Base-by-base conservation (phyloP, 2,113 vertebrate species). In the Petrocephalus zakoni region DNA sequence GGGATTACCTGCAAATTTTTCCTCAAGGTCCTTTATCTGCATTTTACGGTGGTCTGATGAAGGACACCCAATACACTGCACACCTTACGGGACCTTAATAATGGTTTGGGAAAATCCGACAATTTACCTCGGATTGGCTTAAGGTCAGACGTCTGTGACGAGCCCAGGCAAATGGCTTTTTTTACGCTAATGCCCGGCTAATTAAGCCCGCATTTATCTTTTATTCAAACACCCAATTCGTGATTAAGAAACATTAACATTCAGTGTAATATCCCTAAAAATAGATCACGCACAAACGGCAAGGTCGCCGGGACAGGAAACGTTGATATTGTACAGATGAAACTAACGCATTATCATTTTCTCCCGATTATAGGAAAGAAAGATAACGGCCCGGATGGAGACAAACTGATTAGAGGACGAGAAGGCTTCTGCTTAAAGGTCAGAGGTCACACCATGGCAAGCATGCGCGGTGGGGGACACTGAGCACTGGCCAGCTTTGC, bases 211-310 rank as follows among this genome's bases (percentile, higher is more conserved):
- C 49, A 53, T 85, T 86, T 34, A 90, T 68, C 81, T 91, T 92
- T 87, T 86, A 90, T 90, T 90, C 90, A 92, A 94, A 93, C 91
- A 92, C 89, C 83, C 84, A 92, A n/a, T 92, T 53, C 81, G 87
- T 90, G 91, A 88, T 89, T 87, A 90, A 93, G 92, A 92, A 89
- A 86, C 90, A 92, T 91, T 93, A 92, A 91, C 90, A 92, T 25
- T 90, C 84, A 90, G 91, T 47, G 87, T 89, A 81, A 88, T 78
- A 88, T 82, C 52, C 37, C 47, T 83, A 78, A 89, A 90, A 90
- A 51, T 42, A 52, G 68, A 53, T 88, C 29, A 34, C 68, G 21
- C 51, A 55, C 53, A 51, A 88, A 72, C 68, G n/a, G 68, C 68
- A 46, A 58, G 61, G 42, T 72, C 46, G 51, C 37, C 4, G 37